Base-by-base conservation (phyloP, 2,113 vertebrate species). In the Pseudois nayaur region DNA sequence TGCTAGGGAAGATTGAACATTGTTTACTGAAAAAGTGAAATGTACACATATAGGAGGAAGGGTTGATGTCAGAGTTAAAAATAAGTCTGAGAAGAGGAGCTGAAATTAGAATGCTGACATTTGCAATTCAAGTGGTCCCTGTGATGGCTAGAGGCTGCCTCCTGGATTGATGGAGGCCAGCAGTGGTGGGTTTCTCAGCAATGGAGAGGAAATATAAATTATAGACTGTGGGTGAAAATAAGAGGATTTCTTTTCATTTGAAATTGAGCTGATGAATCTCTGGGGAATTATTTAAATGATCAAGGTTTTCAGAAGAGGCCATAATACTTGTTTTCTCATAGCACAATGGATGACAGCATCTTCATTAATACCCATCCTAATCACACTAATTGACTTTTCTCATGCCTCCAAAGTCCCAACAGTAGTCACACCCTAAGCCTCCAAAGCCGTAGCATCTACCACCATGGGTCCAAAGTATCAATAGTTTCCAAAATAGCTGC, bases 61-160 rank as follows among this genome's bases (percentile, higher is more conserved):
- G 62, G 16, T 15, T 60, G 57, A 96, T 57, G 88, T 23, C 50
- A 92, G 48, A 96, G 27, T 89, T 92, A 92, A 96, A 97, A 95
- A 87, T 67, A 83, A 87, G 74, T 60, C 45, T 87, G 85, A 84
- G 6, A 48, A 64, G n/a, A 94, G 40, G 19, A 83, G 7, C 12
- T 81, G 17, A 21, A 84, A 36, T 89, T 83, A 83, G 93, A 94
- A 71, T 94, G 60, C 9, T 94, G 89, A 74, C 8, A 84, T 89
- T 89, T 93, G 50, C 50, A 83, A 64, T 93, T 79, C 64, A 67
- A 88, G 50, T 23, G 8, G 55, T 48, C 8, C 0, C 1, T 12
- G 29, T 76, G 25, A 23, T 9, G 23, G 67, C 54, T 4, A 0
- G 3, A 21, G 8, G 10, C 43, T 81, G 33, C 31, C 31, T 45